These are phyloP conservation scores for Sebastes dallii DNA, from an alignment of 2,797 vertebrate genomes.

Conservation along the genomic window DNA sequence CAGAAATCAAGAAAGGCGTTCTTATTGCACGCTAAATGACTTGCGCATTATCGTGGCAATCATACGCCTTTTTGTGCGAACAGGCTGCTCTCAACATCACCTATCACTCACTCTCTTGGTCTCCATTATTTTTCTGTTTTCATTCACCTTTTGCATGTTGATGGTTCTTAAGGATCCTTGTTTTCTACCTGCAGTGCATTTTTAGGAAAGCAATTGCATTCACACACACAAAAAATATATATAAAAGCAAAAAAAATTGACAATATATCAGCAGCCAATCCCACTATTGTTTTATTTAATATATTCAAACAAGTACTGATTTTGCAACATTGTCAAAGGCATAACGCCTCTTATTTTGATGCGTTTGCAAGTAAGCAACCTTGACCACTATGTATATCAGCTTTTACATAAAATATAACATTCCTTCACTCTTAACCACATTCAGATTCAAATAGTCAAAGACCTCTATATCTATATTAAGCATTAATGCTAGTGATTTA, in stretches of 20 bases:
- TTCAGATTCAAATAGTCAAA: not conserved
- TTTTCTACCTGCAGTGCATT: not conserved
- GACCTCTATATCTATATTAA: not conserved
- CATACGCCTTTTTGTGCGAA: too few species aligned
- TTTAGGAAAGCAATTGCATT: not conserved
- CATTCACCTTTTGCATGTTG: not conserved
- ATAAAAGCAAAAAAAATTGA: not conserved
- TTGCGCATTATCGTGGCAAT: too few species aligned
- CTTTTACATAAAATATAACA: not conserved
- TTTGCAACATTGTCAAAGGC: not conserved
- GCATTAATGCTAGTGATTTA: too few species aligned
- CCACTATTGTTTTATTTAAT: not conserved
- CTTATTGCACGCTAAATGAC: too few species aligned
- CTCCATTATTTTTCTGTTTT: not conserved
- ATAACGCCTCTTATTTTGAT: too few species aligned
- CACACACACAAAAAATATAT: not conserved
- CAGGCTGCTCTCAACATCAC: not conserved
- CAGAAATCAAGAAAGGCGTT: too few species aligned
- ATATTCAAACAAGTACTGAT: not conserved
- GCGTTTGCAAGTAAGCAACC: too few species aligned
- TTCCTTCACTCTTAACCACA: not conserved
- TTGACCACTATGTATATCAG: not conserved
- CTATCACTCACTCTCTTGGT: not conserved
- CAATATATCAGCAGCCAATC: not conserved
- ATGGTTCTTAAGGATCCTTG: not conserved